Evolutionary conservation across 64 coral and sea anemone species (phyloP).

Genomic region (Montipora efflorescens): DNA sequence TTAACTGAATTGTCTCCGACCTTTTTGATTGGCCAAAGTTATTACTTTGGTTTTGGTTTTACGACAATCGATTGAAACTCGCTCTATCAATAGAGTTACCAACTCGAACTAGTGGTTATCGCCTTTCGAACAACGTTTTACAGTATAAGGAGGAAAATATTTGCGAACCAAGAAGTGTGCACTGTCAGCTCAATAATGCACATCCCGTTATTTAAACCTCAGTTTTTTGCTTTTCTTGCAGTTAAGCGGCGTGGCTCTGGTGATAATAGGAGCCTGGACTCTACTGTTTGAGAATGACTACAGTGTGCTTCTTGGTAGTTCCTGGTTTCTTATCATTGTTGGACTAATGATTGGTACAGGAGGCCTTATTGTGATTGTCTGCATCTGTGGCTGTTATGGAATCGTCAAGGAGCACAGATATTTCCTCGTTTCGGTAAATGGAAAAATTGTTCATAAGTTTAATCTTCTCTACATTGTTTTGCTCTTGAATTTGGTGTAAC

Average conservation of each 20-base stretch:
- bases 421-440: conserved; percentile 74
- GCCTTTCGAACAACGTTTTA: too few species aligned
- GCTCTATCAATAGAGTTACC: too few species aligned
- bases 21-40: too few species aligned
- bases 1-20: too few species aligned
- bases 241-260: conserved; percentile 71
- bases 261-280: conserved; percentile 83
- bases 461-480: too few species aligned
- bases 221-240: conserved; percentile 16
- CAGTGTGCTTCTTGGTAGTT: conserved; percentile 75
- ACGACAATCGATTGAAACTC: too few species aligned
- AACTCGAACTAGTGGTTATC: too few species aligned
- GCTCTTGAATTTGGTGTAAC: too few species aligned
- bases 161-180: too few species aligned
- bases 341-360: conserved; percentile 90
- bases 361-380: conserved; percentile 70
- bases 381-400: conserved; percentile 87
- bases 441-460: not conserved
- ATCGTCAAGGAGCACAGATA: conserved; percentile 82
- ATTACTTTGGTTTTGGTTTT: too few species aligned
- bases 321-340: conserved; percentile 83
- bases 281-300: conserved; percentile 74
- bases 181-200: too few species aligned
- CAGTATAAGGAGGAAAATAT: too few species aligned
- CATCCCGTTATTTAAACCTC: not conserved